Evolutionary conservation across 2,797 vertebrate genomes (phyloP), one percentile per base, ranked within the genome.

Genomic region (Mionectes olivaceus): DNA sequence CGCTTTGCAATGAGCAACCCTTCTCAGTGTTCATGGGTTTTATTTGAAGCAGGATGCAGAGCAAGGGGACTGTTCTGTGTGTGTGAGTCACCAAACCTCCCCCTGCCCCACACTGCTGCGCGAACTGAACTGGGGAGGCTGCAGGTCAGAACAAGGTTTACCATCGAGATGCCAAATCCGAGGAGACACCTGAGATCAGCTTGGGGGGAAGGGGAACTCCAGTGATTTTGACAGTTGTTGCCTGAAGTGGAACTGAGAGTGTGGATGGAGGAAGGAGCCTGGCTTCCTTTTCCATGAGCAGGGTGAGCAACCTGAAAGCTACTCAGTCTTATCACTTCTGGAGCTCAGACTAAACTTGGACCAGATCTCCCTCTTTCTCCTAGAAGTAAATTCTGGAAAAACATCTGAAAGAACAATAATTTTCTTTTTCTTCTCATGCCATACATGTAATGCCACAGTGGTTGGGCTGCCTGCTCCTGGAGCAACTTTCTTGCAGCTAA

Each of bases 241-340:
- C 12, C 11, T 4, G 10, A 55, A 39, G 28, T 60, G 19, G 21
- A 37, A 13, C 16, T 23, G 35, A 43, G 3, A 50, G 23, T 15
- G 32, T 22, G 0, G 7, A 23, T 25, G 0, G 7, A 35, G 17
- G 16, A 50, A 21, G 25, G 43, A 49, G 43, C 16, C 9, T 16
- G 14, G 9, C 7, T 61, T 35, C 3, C 44, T 46, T 22, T 19
- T 2, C 61, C 11, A 23, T 7, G 61, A 6, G 39, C 28, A 56
- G 23, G 27, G 18, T 15, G 35, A 65, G 13, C 23, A 50, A 27
- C 27, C 13, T 5, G 3, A 16, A 18, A 60, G 19, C 24, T n/a
- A 7, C 50, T 60, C 1, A 3, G 0, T 18, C 41, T 30, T 28
- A 1, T 28, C 28, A 2, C 28, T 33, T 21, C 65, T 55, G 44